Conservation (phyloP, 1,140 invertebrate genomes). For the Drosophila varians region DNA sequence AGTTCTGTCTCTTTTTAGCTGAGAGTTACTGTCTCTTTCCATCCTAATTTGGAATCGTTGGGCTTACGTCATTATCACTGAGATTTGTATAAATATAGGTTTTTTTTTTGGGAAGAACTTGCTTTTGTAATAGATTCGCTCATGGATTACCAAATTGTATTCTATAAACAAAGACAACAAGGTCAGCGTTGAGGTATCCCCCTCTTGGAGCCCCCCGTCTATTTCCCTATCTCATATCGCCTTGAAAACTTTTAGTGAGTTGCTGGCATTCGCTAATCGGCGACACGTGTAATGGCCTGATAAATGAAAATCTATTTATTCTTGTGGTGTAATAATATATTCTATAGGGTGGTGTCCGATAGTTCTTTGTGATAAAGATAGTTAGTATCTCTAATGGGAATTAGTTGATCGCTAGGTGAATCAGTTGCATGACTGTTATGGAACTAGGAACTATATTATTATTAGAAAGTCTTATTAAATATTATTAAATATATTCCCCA, state of each 20-base stretch:
- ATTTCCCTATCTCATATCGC: neutral
- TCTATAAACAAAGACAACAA: constrained; percentile 53
- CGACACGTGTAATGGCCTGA: constrained; percentile 66
- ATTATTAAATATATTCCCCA: constrained; percentile 3
- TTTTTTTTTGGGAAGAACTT: constrained; percentile 37
- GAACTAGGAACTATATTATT: no score
- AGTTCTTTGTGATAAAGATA: constrained; percentile 9
- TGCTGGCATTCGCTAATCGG: constrained; percentile 55
- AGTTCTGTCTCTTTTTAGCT: constrained; percentile 10
- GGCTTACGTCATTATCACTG: constrained; percentile 50
- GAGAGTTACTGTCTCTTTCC: constrained; percentile 6
- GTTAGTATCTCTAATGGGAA: constrained; percentile 10
- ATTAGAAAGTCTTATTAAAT: no score
- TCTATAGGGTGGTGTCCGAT: neutral
- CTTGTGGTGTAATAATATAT: constrained; percentile 14
- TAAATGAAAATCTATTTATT: constrained; percentile 32
- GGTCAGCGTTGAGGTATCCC: constrained; percentile 37
- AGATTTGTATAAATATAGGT: constrained; percentile 31
- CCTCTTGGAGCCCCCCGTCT: constrained; percentile 8
- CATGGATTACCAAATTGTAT: constrained; percentile 39
- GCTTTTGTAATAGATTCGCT: constrained; percentile 56
- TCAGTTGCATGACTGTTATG: constrained; percentile 3
- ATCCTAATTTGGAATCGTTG: constrained; percentile 21
- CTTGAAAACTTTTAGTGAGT: constrained; percentile 26
- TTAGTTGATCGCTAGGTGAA: constrained; percentile 1